Base-by-base conservation (phyloP, 2,113 vertebrate genomes). In the Microcebus griseorufus region DNA sequence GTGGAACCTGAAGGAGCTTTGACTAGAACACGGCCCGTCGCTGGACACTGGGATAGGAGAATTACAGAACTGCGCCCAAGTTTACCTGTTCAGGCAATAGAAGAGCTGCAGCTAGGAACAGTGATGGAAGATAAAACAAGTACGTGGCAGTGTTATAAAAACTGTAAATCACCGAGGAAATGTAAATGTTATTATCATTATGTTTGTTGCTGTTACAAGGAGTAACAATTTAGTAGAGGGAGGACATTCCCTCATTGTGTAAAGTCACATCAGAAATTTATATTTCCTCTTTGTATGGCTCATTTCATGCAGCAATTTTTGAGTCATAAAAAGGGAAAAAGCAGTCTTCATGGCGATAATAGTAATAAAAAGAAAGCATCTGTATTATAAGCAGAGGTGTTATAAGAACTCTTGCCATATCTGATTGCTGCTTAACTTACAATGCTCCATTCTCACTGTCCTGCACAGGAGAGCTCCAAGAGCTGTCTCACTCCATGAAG, bases 371-470 rank as follows among this genome's bases (percentile, higher is more conserved):
- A 72, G 29, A 42, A 37, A 73, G 34, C 1, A 5, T 51, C 45
- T 62, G 12, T 42, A 0, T 60, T 72, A 2, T 78, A 72, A 55
- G 20, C 3, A 62, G 37, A 53, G 34, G 27, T 5, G 37, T 9
- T 29, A n/a, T 55, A 39, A 17, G 29, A 89, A 78, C 25, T 65
- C 45, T 53, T 23, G 7, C 6, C 27, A 3, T 8, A 13, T 25
- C 45, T 86, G 82, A 45, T 3, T 65, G 37, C 65, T 72, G 9
- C 58, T 13, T 10, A 5, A 29, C 42, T 60, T n/a, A 39, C 5
- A 42, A 1, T 3, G 17, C 5, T 16, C 9, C 8, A 2, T 9
- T 23, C 11, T n/a, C 1, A 10, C 51, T 3, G 2, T 3, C 4
- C 9, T 17, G 5, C 27, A 58, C 0, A 3, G 4, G 16, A 81